phyloP scores from a whole-genome alignment of 2,113 vertebrate species.

The Tragelaphus buxtoni region DNA sequence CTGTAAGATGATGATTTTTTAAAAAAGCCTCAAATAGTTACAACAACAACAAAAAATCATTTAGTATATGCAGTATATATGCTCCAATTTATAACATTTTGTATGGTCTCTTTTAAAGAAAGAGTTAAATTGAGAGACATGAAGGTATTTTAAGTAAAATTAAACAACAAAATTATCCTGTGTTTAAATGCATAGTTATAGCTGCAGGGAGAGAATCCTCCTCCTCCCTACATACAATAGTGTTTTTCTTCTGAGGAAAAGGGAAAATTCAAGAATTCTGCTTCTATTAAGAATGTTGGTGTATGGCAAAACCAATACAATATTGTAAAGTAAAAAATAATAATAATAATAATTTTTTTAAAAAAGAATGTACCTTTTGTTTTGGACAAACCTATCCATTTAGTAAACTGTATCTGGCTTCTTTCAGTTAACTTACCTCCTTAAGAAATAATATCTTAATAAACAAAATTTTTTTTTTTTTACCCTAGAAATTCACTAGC shows the following conservation, averaged over 20 bases:
- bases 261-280: not conserved
- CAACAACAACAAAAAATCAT: not conserved
- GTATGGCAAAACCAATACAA: no score
- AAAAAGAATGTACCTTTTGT: not conserved
- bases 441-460: not conserved
- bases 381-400: not conserved
- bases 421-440: not conserved
- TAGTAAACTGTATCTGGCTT: not conserved
- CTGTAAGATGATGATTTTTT: not conserved
- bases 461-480: not conserved
- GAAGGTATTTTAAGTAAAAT: not conserved
- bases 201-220: not conserved
- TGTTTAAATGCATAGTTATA: not conserved
- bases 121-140: not conserved
- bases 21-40: not conserved
- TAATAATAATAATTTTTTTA: no score
- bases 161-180: not conserved
- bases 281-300: not conserved
- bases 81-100: not conserved
- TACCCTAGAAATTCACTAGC: not conserved
- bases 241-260: not conserved
- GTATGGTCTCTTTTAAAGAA: not conserved
- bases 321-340: no score
- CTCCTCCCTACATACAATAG: not conserved
- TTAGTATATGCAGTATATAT: not conserved